phyloP scores from a whole-genome alignment of 1,140 invertebrate species.

The Lysiphlebus fabarum region DNA sequence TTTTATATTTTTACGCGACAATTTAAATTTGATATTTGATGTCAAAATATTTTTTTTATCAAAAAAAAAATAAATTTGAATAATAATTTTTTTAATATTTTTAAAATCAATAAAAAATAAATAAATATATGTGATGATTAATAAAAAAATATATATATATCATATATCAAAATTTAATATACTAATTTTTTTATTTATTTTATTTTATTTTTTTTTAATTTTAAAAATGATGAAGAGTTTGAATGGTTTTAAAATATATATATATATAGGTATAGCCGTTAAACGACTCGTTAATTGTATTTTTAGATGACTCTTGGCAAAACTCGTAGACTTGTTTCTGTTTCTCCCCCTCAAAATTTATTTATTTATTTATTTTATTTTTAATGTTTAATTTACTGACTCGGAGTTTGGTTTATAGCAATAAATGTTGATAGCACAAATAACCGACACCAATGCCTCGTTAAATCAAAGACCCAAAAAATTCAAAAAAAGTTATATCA shows the following conservation, averaged over 20 bases:
- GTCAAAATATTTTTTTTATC: too few species aligned
- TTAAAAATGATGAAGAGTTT: constrained; percentile 4
- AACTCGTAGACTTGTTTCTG: too few species aligned
- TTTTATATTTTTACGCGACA: too few species aligned
- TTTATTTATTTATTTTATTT: too few species aligned
- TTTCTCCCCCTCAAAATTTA: too few species aligned
- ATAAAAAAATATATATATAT: constrained; percentile 45
- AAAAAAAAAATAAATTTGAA: too few species aligned
- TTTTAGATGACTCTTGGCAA: constrained; percentile 42
- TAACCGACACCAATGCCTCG: constrained; percentile 50
- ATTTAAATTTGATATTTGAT: too few species aligned
- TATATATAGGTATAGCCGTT: constrained; percentile 34
- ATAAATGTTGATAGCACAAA: constrained; percentile 39
- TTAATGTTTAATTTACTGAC: constrained; percentile 46
- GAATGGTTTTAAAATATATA: neutral
- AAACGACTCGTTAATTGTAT: constrained; percentile 49
- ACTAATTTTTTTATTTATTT: neutral
- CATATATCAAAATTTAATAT: neutral
- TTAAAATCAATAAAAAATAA: too few species aligned
- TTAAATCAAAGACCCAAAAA: constrained; percentile 42
- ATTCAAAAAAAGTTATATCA: neutral
- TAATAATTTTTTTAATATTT: too few species aligned
- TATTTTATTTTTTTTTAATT: neutral
- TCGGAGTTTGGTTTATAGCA: constrained; percentile 47
- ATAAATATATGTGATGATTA: constrained; percentile 17